Percentiles rank a stretch among this genome's conserved stretches.
phyloP scores from a whole-genome alignment of 2,888 invertebrate species.

The Panopea generosa region DNA sequence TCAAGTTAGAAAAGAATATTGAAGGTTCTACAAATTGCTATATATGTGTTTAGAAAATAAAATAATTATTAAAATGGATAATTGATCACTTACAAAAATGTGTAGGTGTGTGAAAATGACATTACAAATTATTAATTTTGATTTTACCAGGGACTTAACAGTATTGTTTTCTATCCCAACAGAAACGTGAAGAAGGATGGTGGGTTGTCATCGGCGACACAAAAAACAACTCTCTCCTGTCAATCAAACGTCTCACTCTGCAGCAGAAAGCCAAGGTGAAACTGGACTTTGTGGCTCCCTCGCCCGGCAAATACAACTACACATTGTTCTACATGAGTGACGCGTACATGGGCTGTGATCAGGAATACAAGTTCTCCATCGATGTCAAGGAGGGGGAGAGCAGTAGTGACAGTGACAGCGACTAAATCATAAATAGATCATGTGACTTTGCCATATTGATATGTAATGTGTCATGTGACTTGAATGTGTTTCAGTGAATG shows the following conservation, averaged over 20 bases:
- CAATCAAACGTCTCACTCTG: slow-evolving; percentile 97
- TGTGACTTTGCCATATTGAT: not conserved
- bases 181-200: slow-evolving; percentile 89
- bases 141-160: no score
- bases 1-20: no score
- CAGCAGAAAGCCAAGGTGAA: slow-evolving; percentile 95
- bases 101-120: no score
- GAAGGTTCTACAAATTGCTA: no score
- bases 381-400: slow-evolving; percentile 82
- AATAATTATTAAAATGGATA: no score
- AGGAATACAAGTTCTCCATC: slow-evolving; percentile 95
- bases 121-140: no score
- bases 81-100: no score
- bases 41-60: no score
- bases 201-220: slow-evolving; percentile 99
- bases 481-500: no score
- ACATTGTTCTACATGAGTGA: slow-evolving; percentile 99
- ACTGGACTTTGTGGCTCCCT: slow-evolving; percentile 97
- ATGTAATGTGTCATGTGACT: not conserved
- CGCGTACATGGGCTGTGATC: slow-evolving; percentile 99
- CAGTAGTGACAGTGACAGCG: slow-evolving; percentile 76
- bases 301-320: slow-evolving; percentile 94
- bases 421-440: slow-evolving; percentile 37
- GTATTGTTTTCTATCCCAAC: slow-evolving; percentile 15
- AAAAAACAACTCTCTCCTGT: slow-evolving; percentile 95